Percentiles rank a stretch among this genome's conserved stretches.
phyloP scores from a whole-genome alignment of 2,888 invertebrate species.

The Xestia rhomboidea region DNA sequence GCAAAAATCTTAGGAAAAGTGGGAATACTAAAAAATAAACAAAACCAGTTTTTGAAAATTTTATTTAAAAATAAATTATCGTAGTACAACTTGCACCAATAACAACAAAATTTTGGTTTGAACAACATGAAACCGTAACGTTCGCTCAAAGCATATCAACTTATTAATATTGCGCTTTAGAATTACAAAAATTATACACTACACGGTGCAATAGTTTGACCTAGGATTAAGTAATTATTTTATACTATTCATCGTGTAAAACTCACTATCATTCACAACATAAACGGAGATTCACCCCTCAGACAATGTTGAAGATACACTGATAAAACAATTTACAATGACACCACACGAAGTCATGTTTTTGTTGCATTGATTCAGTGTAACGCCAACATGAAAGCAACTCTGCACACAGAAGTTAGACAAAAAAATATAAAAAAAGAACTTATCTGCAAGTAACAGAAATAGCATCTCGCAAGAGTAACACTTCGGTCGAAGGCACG shows the following conservation, averaged over 20 bases:
- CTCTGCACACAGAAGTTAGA: constrained; percentile 62
- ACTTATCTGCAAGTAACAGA: constrained; percentile 66
- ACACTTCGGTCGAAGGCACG: constrained; percentile 76
- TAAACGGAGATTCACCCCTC: constrained; percentile 79
- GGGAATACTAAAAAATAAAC: constrained; percentile 56
- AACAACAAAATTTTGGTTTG: constrained; percentile 90
- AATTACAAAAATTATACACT: constrained; percentile 80
- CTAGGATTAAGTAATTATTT: constrained; percentile 72
- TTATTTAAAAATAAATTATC: constrained; percentile 91
- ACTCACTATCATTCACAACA: constrained; percentile 73
- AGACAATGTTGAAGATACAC: constrained; percentile 57
- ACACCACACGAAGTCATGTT: constrained; percentile 6
- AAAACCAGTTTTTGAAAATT: constrained; percentile 77
- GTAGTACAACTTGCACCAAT: constrained; percentile 90
- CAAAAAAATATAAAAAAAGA: constrained; percentile 55
- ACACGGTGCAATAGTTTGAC: constrained; percentile 79
- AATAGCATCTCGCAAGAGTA: constrained; percentile 62
- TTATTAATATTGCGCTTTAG: constrained; percentile 78
- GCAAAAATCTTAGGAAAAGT: not conserved
- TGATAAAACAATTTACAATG: constrained; percentile 12
- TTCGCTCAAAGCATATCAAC: constrained; percentile 86
- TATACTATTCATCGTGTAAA: constrained; percentile 70
- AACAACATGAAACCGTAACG: constrained; percentile 87
- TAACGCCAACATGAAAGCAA: constrained; percentile 58
- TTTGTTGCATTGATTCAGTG: constrained; percentile 31